A percentile compares a stretch with the other conserved stretches of the same genome.
Conservation (phyloP, 2,888 invertebrate species). For the Cyclophora albipunctata region DNA sequence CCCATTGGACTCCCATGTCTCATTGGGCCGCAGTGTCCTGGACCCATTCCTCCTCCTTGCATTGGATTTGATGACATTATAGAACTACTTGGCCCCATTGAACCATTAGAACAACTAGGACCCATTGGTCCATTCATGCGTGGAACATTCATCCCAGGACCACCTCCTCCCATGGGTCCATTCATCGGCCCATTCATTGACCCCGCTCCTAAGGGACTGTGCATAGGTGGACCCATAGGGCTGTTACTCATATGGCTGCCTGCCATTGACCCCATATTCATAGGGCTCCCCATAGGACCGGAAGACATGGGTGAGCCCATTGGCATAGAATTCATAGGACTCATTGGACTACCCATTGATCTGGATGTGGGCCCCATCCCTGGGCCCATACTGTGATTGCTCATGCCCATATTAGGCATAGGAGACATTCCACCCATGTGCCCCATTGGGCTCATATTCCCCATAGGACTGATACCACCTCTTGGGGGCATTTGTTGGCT, state of each 20-base stretch:
- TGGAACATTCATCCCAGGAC: constrained; percentile 74
- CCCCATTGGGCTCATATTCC: constrained; percentile 82
- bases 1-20: constrained; percentile 74
- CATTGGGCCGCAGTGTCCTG: constrained; percentile 72
- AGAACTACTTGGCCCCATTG: constrained; percentile 72
- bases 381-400: constrained; percentile 78
- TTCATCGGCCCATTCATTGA: constrained; percentile 75
- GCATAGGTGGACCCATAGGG: constrained; percentile 85
- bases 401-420: constrained; percentile 82
- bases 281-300: constrained; percentile 83
- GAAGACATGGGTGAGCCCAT: constrained; percentile 83
- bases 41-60: constrained; percentile 68
- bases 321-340: constrained; percentile 82
- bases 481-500: constrained; percentile 78
- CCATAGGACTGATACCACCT: constrained; percentile 80
- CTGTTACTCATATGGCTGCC: constrained; percentile 80
- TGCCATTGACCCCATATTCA: constrained; percentile 80
- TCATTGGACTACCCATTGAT: constrained; percentile 83
- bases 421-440: constrained; percentile 81
- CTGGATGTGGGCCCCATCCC: constrained; percentile 73
- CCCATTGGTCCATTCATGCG: constrained; percentile 75
- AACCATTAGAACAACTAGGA: constrained; percentile 73
- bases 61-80: constrained; percentile 74
- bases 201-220: constrained; percentile 78
- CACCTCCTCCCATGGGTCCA: constrained; percentile 77